Evolutionary conservation across 2,888 invertebrate genomes (phyloP).

Genomic region (Chesias legatella): DNA sequence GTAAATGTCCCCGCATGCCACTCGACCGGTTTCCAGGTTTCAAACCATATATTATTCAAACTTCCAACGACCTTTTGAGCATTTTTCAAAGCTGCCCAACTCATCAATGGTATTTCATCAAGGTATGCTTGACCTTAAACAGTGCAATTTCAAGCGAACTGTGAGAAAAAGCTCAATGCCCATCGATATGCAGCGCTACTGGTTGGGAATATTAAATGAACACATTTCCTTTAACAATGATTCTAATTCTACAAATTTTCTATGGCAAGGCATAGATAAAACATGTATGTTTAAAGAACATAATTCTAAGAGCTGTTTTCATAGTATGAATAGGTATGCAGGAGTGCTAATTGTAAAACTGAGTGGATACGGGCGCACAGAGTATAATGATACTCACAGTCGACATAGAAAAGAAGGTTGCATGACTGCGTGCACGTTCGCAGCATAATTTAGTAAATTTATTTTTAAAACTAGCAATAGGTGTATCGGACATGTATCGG

Average conservation of each 20-base stretch:
- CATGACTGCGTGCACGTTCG: conserved; percentile 43
- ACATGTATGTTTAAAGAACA: too few relatives aligned
- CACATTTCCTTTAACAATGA: conserved; percentile 17
- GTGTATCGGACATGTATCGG: conserved; percentile 27
- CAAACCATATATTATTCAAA: conserved; percentile 38
- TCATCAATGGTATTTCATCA: conserved; percentile 29
- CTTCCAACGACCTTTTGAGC: conserved; percentile 46
- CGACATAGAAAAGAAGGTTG: conserved; percentile 40
- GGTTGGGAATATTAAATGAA: conserved; percentile 18
- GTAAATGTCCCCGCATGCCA: conserved; percentile 70
- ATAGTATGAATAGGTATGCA: conserved; percentile 10
- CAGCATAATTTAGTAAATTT: conserved; percentile 39
- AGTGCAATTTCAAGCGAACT: conserved; percentile 14
- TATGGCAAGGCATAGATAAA: conserved; percentile 6
- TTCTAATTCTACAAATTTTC: conserved; percentile 12
- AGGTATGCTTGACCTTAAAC: conserved; percentile 31
- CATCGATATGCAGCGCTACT: conserved; percentile 7
- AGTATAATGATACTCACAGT: conserved; percentile 24
- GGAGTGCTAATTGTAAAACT: conserved; percentile 25
- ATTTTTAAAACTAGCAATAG: conserved; percentile 33
- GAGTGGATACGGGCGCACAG: conserved; percentile 20
- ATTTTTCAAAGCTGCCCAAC: conserved; percentile 60
- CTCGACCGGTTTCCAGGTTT: conserved; percentile 56
- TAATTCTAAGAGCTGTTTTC: too few relatives aligned
- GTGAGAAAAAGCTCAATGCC: conserved; percentile 10